Conservation (phyloP, 2,113 vertebrate genomes). For the Oryzias woworae region DNA sequence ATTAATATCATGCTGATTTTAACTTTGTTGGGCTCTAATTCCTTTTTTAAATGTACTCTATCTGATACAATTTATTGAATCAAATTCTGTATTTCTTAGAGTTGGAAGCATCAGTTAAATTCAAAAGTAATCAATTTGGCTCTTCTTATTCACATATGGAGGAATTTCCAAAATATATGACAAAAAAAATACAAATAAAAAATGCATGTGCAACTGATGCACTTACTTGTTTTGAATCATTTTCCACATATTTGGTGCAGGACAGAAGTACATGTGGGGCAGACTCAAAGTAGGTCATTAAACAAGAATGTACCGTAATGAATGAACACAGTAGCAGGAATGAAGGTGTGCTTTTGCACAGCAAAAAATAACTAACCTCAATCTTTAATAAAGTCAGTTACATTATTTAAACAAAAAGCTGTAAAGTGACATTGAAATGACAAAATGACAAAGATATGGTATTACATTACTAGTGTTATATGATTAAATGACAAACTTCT, state of each 20-base stretch:
- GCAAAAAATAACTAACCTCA: constrained; percentile 6
- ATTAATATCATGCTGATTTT: no score
- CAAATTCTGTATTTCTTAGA: no score
- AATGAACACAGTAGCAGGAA: background rate
- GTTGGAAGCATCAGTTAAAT: no score
- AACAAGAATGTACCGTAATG: constrained; percentile 6
- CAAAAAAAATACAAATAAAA: no score
- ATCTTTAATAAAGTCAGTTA: constrained; percentile 8
- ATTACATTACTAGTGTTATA: constrained; percentile 35
- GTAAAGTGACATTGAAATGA: no score
- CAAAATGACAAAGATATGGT: constrained; percentile 18
- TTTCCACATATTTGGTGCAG: background rate
- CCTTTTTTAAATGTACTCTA: no score
- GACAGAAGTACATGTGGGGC: background rate
- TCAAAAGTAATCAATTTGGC: no score
- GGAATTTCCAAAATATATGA: no score
- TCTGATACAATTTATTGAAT: no score
- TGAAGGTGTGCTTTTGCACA: constrained; percentile 6
- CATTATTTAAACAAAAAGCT: no score
- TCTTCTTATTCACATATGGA: no score
- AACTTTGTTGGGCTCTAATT: no score
- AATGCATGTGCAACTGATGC: background rate
- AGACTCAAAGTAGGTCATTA: constrained; percentile 5
- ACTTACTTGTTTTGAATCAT: background rate
- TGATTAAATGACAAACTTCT: constrained; percentile 46